Conservation (phyloP, 2,888 invertebrate species). For the Noctua janthina region DNA sequence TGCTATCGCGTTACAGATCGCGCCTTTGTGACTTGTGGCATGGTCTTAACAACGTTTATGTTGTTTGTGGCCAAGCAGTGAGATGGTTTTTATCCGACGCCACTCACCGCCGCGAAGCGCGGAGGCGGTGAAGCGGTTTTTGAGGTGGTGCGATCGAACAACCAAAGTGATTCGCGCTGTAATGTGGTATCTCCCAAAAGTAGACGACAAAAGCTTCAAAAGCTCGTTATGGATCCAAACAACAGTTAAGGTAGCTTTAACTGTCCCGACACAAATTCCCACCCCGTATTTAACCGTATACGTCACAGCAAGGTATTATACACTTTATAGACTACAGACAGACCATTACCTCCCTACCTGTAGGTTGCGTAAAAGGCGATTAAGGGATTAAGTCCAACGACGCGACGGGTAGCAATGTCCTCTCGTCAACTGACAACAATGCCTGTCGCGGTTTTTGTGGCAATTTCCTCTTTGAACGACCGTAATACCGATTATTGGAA, state of each 20-base stretch:
- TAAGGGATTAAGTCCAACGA: constrained; percentile 8
- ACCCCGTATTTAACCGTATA: not conserved
- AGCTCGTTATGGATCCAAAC: not conserved
- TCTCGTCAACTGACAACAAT: constrained; percentile 11
- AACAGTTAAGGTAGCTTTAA: not conserved
- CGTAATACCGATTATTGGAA: not conserved
- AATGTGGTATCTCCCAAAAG: not conserved
- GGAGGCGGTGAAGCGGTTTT: no score
- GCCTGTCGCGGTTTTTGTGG: not conserved
- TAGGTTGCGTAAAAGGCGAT: not conserved
- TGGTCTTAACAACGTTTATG: no score
- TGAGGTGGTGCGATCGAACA: no score
- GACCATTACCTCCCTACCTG: not conserved
- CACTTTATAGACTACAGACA: not conserved
- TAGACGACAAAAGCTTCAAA: not conserved
- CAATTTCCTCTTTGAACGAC: not conserved
- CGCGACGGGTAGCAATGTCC: not conserved
- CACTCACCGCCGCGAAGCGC: no score
- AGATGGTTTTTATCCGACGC: no score
- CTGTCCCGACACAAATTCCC: not conserved
- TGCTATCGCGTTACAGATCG: no score
- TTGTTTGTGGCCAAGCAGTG: no score
- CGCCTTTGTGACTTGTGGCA: no score
- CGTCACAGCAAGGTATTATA: not conserved
- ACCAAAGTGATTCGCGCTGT: no score